Evolutionary conservation across 2,113 vertebrate genomes (phyloP), one percentile per base, ranked within the genome.

Genomic region (Ochotona princeps): DNA sequence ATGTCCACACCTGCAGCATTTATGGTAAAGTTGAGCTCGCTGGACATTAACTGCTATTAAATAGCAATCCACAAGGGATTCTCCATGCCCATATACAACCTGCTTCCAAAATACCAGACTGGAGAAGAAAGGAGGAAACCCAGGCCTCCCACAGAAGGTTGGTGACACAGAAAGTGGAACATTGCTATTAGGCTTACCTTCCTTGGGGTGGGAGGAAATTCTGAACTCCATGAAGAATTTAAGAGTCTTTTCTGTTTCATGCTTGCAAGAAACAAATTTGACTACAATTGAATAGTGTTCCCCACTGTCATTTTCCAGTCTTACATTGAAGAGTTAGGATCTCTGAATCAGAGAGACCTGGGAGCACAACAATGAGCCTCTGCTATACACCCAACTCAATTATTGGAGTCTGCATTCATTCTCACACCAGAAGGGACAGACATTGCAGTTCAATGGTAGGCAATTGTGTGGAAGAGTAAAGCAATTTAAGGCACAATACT

Each of bases 261-360:
- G n/a, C 92, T 81, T 94, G 63, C 83, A 65, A 89, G 30, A 93
- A 92, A 32, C 80, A 67, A 87, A 26, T 86, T 88, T 92, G 66
- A 76, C 83, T 87, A 67, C 32, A 76, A 86, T 30, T 91, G 66
- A 81, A 91, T 49, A 94, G 78, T 47, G 15, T n/a, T 87, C 11
- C 4, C 2, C 74, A 79, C 60, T 89, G 67, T 70, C 79, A 88
- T 93, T 90, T 92, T 67, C 54, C 38, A 85, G 8, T 84, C 49
- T 70, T 87, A 20, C 60, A 30, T 9, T 80, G 61, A 90, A 74
- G 13, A 83, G 13, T 57, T 61, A 79, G 30, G 13, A 74, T 57
- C 60, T 92, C 79, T 96, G 79, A 89, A 95, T 18, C 69, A 69
- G 90, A 86, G 49, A 86, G 14, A 44, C 12, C 83, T 65, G 63